Evolutionary conservation across 2,113 vertebrate species (phyloP).

Genomic region (Prunella himalayana): DNA sequence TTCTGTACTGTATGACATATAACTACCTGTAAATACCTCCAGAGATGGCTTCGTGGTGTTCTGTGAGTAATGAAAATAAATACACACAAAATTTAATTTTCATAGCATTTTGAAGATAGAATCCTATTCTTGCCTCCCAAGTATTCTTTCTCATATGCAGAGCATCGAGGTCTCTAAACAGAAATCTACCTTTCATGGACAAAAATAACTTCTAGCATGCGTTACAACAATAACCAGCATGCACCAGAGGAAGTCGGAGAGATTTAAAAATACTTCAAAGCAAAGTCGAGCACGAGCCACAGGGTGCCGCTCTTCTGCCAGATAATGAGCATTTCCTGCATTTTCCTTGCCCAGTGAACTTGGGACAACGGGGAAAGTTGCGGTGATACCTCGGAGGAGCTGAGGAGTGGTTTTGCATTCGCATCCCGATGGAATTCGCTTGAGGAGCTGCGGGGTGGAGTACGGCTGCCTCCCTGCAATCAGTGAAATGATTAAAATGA

Average conservation of each 20-base stretch:
- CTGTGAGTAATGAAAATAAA: neutral
- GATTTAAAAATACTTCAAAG: neutral
- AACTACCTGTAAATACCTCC: neutral
- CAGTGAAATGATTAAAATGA: neutral
- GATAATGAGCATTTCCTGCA: rapidly evolving
- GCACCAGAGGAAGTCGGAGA: too few relatives aligned
- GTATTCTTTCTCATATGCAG: neutral
- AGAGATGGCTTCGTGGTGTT: neutral
- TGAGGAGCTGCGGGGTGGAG: rapidly evolving
- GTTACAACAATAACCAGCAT: rapidly evolving
- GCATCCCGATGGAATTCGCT: neutral
- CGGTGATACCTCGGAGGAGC: too few relatives aligned
- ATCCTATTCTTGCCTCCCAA: neutral
- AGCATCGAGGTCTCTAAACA: neutral
- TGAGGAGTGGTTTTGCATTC: neutral
- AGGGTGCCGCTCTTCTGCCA: neutral
- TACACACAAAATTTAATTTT: rapidly evolving
- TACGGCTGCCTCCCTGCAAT: neutral
- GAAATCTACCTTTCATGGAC: neutral
- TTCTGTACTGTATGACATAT: neutral
- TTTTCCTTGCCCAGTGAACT: neutral
- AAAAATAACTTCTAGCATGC: neutral
- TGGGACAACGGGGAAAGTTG: neutral
- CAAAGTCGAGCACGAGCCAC: neutral
- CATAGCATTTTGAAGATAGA: neutral